Conservation (phyloP, 2,797 vertebrate species). For the Enteromius thamalakanensis region DNA sequence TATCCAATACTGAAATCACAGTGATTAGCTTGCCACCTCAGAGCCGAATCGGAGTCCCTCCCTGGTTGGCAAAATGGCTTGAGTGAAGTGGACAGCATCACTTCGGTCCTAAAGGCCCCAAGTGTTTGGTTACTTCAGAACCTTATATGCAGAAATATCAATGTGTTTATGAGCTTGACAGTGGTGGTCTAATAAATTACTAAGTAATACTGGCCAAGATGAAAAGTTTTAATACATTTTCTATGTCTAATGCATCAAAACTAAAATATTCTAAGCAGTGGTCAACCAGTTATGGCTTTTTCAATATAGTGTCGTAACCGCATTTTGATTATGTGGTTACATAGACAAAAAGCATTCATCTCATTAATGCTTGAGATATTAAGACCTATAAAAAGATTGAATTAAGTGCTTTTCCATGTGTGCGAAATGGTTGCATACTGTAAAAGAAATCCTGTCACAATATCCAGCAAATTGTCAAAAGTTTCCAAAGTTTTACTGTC, state of each 20-base stretch:
- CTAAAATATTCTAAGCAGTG: no score
- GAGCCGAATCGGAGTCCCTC: constrained; percentile 48
- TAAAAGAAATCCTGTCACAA: background rate
- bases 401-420: background rate
- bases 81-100: constrained; percentile 21
- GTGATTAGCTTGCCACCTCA: constrained; percentile 55
- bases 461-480: background rate
- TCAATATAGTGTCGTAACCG: background rate
- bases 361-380: background rate
- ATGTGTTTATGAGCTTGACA: background rate
- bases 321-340: constrained; percentile 18
- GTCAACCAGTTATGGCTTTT: background rate
- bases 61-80: constrained; percentile 35
- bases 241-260: background rate
- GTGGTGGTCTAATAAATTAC: background rate
- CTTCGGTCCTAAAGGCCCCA: constrained; percentile 25
- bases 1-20: constrained; percentile 66
- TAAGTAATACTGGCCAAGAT: background rate
- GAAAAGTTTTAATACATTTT: no score
- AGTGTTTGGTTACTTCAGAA: constrained; percentile 30
- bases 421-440: background rate
- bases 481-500: background rate
- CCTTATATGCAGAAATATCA: constrained; percentile 4
- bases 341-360: background rate
- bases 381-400: background rate